Evolutionary conservation across 2,797 vertebrate species (phyloP).

Genomic region (Aldrovandia affinis): DNA sequence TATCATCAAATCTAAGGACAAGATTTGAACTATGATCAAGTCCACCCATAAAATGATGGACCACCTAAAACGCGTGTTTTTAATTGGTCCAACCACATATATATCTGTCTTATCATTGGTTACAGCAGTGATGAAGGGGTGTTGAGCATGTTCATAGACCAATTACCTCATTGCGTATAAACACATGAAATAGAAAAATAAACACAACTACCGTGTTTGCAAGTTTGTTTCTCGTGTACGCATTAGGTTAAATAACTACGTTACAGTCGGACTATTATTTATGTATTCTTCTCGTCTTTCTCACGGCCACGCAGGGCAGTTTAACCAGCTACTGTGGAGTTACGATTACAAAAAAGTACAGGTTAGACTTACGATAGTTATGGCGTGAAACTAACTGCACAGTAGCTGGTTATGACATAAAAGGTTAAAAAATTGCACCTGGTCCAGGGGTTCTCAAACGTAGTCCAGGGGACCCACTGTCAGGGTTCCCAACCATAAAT

Average conservation of each 20-base stretch:
- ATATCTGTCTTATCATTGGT: background rate
- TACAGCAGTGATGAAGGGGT: background rate
- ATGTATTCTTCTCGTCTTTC: background rate
- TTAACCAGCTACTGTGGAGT: too few relatives aligned
- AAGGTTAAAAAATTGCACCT: too few relatives aligned
- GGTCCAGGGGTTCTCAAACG: too few relatives aligned
- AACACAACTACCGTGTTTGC: background rate
- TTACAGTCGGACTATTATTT: background rate
- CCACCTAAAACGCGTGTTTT: background rate
- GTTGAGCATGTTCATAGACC: background rate
- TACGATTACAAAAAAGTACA: too few relatives aligned
- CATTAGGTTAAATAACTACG: background rate
- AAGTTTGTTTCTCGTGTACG: background rate
- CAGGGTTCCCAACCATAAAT: too few relatives aligned
- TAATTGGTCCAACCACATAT: background rate
- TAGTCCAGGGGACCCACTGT: too few relatives aligned
- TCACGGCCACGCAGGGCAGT: background rate
- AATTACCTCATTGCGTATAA: background rate
- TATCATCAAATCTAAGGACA: background rate
- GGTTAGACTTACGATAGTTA: too few relatives aligned
- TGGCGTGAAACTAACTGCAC: too few relatives aligned
- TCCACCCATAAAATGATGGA: background rate
- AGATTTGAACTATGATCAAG: background rate
- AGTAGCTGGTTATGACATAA: too few relatives aligned
- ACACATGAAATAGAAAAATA: background rate